Evolutionary conservation across 2,797 vertebrate species (phyloP).

Genomic region (Acanthurus tractus): DNA sequence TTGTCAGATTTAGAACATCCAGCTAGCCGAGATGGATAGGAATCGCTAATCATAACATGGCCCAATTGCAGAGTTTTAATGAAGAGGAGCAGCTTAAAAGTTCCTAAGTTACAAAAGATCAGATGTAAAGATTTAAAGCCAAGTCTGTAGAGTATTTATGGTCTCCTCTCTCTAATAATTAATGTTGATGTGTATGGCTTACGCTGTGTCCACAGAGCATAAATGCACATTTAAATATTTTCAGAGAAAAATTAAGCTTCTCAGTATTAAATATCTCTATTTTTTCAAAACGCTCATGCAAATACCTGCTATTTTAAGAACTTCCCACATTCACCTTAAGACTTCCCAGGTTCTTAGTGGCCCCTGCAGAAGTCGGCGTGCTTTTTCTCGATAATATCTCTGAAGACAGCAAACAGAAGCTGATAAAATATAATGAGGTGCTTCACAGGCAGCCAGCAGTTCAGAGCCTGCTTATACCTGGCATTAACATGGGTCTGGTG

Average conservation of each 20-base stretch:
- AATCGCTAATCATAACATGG: conserved; percentile 58
- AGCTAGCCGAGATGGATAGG: conserved; percentile 42
- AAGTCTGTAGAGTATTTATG: neutral
- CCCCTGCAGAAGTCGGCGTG: conserved; percentile 9
- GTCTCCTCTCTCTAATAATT: conserved; percentile 22
- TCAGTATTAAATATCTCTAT: neutral
- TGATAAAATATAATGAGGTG: conserved; percentile 42
- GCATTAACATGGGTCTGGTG: too few species aligned
- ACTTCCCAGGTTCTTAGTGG: conserved; percentile 2
- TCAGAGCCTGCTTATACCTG: conserved; percentile 19
- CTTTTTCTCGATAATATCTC: conserved; percentile 23
- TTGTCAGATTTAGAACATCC: conserved; percentile 43
- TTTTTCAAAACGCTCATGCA: conserved; percentile 6
- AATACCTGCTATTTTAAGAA: neutral
- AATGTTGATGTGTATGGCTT: conserved; percentile 4
- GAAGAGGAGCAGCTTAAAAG: conserved; percentile 26
- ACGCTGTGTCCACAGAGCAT: conserved; percentile 2
- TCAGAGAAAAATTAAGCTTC: conserved; percentile 13
- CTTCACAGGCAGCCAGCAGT: conserved; percentile 42
- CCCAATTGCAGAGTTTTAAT: conserved; percentile 39
- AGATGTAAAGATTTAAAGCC: conserved; percentile 30
- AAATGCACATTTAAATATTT: conserved; percentile 21
- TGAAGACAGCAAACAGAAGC: conserved; percentile 43
- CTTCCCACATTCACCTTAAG: neutral
- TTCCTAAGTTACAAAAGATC: conserved; percentile 34